Evolutionary conservation across 2,888 invertebrate species (phyloP).

Genomic region (Criorhina ranunculi): DNA sequence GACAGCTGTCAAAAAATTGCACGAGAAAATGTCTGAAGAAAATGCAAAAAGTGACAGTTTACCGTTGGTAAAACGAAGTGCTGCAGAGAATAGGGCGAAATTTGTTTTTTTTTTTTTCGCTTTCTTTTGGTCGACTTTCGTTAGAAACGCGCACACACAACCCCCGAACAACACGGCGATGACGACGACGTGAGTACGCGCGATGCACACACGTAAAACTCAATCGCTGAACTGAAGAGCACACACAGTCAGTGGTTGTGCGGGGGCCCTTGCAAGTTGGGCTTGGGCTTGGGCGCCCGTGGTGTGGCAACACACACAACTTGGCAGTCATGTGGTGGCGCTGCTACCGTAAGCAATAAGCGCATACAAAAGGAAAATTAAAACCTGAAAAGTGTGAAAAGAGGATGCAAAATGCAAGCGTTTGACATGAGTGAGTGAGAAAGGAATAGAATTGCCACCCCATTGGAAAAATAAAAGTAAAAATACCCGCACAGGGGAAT

Average conservation of each 20-base stretch:
- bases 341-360: slow-evolving; percentile 74
- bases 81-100: slow-evolving; percentile 21
- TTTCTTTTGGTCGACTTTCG: slow-evolving; percentile 53
- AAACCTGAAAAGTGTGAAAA: slow-evolving; percentile 27
- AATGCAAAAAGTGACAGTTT: slow-evolving; percentile 49
- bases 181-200: slow-evolving; percentile 64
- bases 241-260: slow-evolving; percentile 74
- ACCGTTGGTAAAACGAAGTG: slow-evolving; percentile 71
- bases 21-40: not conserved
- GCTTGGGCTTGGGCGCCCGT: slow-evolving; percentile 59
- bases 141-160: slow-evolving; percentile 66
- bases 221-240: slow-evolving; percentile 77
- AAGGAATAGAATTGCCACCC: slow-evolving; percentile 23
- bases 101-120: slow-evolving; percentile 39
- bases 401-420: slow-evolving; percentile 16
- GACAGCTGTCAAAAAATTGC: slow-evolving; percentile 61
- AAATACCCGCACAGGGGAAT: slow-evolving; percentile 4
- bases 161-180: slow-evolving; percentile 48
- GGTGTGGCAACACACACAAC: slow-evolving; percentile 50
- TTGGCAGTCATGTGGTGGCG: slow-evolving; percentile 60
- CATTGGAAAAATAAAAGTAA: slow-evolving; percentile 38
- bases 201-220: slow-evolving; percentile 80
- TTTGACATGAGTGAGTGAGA: slow-evolving; percentile 26
- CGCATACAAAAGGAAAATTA: slow-evolving; percentile 69
- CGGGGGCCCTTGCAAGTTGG: slow-evolving; percentile 72